phyloP scores from a whole-genome alignment of 1,140 invertebrate species.

The Calosoma granatense region DNA sequence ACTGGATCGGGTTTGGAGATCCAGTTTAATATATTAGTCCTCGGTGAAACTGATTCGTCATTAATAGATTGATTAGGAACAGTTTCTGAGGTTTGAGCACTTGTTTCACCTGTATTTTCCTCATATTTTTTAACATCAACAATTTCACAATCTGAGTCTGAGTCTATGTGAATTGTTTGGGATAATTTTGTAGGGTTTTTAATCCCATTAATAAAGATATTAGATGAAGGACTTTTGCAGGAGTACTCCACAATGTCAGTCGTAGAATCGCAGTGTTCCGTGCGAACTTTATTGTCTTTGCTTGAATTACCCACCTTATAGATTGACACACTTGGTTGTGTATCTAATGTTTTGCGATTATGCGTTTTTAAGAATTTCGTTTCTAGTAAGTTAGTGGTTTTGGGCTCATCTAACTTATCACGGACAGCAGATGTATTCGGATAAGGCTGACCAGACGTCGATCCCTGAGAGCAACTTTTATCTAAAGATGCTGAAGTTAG shows the following conservation, averaged over 20 bases:
- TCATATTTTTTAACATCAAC: not conserved
- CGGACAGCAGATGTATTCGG: not conserved
- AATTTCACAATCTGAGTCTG: conserved; percentile 1
- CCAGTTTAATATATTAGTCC: not conserved
- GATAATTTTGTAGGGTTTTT: too few species aligned
- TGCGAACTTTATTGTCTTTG: not conserved
- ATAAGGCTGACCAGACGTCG: too few species aligned
- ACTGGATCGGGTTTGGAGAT: not conserved
- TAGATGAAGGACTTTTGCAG: too few species aligned
- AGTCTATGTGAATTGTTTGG: not conserved
- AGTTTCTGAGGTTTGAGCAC: too few species aligned
- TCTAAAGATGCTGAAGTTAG: not conserved
- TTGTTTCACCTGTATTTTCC: too few species aligned
- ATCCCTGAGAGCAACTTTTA: too few species aligned
- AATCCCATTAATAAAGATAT: too few species aligned
- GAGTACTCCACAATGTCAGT: not conserved
- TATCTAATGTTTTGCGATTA: not conserved
- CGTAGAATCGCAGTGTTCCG: not conserved
- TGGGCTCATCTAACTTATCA: not conserved
- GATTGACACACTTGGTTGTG: not conserved
- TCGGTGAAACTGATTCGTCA: not conserved
- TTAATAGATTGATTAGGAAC: not conserved
- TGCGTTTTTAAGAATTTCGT: not conserved
- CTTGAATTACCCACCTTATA: not conserved
- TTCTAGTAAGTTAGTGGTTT: too few species aligned